Conservation (phyloP, 2,113 vertebrate genomes). For the Centropus bengalensis region DNA sequence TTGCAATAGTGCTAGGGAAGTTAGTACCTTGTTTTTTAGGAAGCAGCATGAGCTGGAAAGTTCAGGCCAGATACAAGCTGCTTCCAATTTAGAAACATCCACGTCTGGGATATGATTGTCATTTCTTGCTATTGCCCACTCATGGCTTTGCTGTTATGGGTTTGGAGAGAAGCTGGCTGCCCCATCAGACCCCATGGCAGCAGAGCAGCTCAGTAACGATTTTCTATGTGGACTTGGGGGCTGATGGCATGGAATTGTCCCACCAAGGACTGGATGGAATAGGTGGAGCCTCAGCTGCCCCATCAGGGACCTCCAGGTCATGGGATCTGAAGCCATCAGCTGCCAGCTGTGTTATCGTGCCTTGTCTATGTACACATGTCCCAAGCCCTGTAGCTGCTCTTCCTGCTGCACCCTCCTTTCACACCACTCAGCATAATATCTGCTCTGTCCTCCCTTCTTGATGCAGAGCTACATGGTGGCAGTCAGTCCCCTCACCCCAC, state of each 20-base stretch:
- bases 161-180: neutral
- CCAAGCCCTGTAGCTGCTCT: neutral
- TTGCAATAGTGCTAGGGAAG: neutral
- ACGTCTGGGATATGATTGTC: neutral
- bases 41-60: neutral
- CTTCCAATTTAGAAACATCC: neutral
- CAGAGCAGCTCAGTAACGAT: neutral
- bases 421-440: neutral
- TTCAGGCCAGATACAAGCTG: neutral
- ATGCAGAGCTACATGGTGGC: rapidly evolving
- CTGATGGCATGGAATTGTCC: neutral
- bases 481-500: rapidly evolving
- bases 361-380: neutral
- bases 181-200: neutral
- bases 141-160: neutral
- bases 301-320: neutral
- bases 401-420: neutral
- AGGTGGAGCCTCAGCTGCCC: neutral
- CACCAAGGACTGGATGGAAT: neutral
- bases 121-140: neutral
- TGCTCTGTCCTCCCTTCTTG: neutral
- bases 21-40: neutral
- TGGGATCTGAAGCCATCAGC: neutral
- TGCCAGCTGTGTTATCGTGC: neutral
- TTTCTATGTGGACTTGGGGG: neutral